These are phyloP conservation scores for Eurystomus glaucurus DNA, from an alignment of 2,797 vertebrate species.

Conservation along the genomic window DNA sequence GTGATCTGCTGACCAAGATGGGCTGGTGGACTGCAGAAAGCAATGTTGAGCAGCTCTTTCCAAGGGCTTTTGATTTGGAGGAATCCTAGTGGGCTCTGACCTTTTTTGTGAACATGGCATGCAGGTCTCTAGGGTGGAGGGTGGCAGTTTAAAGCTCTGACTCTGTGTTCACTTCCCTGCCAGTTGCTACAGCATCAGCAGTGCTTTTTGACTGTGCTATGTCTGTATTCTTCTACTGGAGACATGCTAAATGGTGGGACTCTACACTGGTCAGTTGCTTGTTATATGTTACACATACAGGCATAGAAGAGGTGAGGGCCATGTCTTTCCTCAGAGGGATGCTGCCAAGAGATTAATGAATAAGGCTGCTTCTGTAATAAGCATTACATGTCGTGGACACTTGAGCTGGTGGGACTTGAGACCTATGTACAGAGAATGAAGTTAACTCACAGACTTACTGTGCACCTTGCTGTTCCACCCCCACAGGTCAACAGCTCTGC, in stretches of 20 bases:
- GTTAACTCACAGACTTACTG: background rate
- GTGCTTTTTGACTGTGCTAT: background rate
- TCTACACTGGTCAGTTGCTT: background rate
- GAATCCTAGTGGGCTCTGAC: background rate
- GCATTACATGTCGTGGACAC: background rate
- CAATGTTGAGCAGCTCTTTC: background rate
- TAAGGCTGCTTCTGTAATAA: background rate
- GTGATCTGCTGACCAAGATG: background rate
- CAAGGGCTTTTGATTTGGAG: background rate
- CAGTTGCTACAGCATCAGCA: background rate
- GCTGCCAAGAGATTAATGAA: background rate
- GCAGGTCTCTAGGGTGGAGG: background rate
- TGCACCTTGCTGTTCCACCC: background rate
- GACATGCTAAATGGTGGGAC: background rate
- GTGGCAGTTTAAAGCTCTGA: background rate
- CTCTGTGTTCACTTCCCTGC: background rate
- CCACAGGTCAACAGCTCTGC: slow-evolving; percentile 39
- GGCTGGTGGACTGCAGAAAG: background rate
- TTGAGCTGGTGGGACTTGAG: slow-evolving; percentile 21
- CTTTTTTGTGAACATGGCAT: background rate
- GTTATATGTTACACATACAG: fast-evolving
- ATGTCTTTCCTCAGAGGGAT: background rate
- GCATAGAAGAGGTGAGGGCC: background rate
- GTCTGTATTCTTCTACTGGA: background rate
- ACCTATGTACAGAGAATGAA: background rate